Evolutionary conservation across 35 echinoderm and acorn worm species (phyloP).

Genomic region (Lytechinus variegatus): DNA sequence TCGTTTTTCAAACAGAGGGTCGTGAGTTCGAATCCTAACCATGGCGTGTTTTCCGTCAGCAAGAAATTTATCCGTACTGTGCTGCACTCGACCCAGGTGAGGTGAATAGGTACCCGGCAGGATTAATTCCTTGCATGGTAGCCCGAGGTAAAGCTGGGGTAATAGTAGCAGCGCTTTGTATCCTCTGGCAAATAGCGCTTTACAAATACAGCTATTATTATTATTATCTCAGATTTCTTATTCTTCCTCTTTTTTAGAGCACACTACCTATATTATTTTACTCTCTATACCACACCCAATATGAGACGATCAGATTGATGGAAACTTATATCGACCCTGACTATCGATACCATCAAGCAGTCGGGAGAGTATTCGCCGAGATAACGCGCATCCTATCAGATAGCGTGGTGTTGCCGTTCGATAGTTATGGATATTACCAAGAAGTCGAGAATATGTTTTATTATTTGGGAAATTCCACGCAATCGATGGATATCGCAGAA

Average conservation of each 20-base stretch:
- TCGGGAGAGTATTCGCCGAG: slow-evolving; percentile 61
- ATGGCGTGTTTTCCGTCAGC: too few species aligned
- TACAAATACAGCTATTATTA: too few species aligned
- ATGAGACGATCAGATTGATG: slow-evolving; percentile 81
- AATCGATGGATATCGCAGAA: slow-evolving; percentile 8
- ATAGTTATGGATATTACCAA: background rate
- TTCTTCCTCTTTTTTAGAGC: slow-evolving; percentile 29
- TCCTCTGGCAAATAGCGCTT: too few species aligned
- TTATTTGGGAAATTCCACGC: background rate
- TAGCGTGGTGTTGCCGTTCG: slow-evolving; percentile 54
- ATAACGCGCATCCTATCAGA: slow-evolving; percentile 62
- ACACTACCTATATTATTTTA: slow-evolving; percentile 56
- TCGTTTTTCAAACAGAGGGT: too few species aligned
- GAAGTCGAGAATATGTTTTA: background rate
- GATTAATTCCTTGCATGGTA: too few species aligned
- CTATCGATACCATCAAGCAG: slow-evolving; percentile 59
- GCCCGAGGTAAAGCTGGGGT: too few species aligned
- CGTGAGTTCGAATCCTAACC: too few species aligned
- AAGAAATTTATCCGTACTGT: too few species aligned
- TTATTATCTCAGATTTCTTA: background rate
- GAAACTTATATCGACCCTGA: slow-evolving; percentile 81
- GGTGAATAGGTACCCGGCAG: too few species aligned
- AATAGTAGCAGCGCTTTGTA: too few species aligned
- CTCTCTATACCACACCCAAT: slow-evolving; percentile 81
- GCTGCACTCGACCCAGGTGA: too few species aligned